Evolutionary conservation across 1,140 invertebrate genomes (phyloP).

Genomic region (Oedothorax gibbosus): DNA sequence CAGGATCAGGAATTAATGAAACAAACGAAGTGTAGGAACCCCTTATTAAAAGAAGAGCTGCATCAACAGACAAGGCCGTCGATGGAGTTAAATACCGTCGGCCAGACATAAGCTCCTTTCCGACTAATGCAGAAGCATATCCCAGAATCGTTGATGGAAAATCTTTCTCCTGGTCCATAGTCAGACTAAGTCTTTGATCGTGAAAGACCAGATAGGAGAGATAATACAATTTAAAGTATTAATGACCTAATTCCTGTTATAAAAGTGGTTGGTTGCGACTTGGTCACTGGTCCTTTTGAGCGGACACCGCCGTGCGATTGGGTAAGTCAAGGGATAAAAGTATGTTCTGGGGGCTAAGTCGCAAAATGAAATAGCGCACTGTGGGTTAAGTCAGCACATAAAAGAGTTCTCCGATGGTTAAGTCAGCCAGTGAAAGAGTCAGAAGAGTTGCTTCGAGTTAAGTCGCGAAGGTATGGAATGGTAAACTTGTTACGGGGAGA

Average conservation of each 20-base stretch:
- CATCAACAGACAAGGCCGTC: constrained; percentile 40
- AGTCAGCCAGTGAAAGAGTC: constrained; percentile 27
- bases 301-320: neutral
- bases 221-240: constrained; percentile 60
- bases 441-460: too few relatives aligned
- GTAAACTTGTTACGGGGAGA: constrained; percentile 45
- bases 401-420: neutral
- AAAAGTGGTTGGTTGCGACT: constrained; percentile 42
- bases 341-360: too few relatives aligned
- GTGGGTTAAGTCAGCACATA: too few relatives aligned
- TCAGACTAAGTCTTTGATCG: constrained; percentile 50
- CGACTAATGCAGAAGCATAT: constrained; percentile 39
- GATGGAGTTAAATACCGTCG: constrained; percentile 45
- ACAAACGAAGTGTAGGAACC: constrained; percentile 15
- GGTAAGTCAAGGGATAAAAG: neutral
- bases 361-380: too few relatives aligned
- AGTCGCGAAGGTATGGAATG: neutral
- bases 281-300: constrained; percentile 38
- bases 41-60: constrained; percentile 44
- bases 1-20: constrained; percentile 44
- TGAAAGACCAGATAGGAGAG: constrained; percentile 12
- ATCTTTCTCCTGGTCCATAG: constrained; percentile 6
- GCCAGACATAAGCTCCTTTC: constrained; percentile 38
- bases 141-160: constrained; percentile 33
- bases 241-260: constrained; percentile 50